Evolutionary conservation across 2,888 invertebrate genomes (phyloP).

Genomic region (Platycheirus albimanus): DNA sequence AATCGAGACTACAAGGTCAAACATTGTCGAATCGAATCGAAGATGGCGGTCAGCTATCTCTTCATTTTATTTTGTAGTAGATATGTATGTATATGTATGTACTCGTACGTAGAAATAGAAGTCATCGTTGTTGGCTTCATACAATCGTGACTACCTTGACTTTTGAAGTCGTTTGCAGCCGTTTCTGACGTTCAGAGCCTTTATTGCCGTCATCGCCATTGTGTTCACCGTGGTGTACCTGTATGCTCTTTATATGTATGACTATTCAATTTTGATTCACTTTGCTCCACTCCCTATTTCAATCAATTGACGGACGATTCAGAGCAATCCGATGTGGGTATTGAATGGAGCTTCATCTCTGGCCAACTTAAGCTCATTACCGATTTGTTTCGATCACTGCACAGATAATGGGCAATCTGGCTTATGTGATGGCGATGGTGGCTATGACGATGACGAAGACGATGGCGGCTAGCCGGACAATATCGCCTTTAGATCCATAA

Average conservation of each 20-base stretch:
- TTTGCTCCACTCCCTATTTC: conserved; percentile 63
- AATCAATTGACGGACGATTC: conserved; percentile 35
- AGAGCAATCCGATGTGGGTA: background rate
- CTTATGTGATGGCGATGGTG: too few species aligned
- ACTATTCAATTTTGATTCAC: conserved; percentile 53
- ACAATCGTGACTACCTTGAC: conserved; percentile 68
- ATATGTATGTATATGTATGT: too few species aligned
- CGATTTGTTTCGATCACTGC: conserved; percentile 70
- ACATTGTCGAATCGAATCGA: conserved; percentile 34
- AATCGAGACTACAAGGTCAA: conserved; percentile 65
- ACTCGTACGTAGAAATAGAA: too few species aligned
- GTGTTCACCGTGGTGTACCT: too few species aligned
- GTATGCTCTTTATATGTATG: too few species aligned
- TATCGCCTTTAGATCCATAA: conserved; percentile 61
- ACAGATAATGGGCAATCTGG: conserved; percentile 59
- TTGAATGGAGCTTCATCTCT: conserved; percentile 1
- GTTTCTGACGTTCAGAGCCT: conserved; percentile 31
- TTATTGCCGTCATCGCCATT: conserved; percentile 16
- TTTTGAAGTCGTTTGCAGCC: conserved; percentile 58
- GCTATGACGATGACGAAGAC: too few species aligned
- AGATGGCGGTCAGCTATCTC: conserved; percentile 27
- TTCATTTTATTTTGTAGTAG: too few species aligned
- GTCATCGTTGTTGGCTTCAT: conserved; percentile 22
- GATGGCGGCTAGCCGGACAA: conserved; percentile 40
- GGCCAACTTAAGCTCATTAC: conserved; percentile 68